Evolutionary conservation across 1,140 invertebrate genomes (phyloP), one percentile per base, ranked within the genome.

Genomic region (Drosophila serrata): DNA sequence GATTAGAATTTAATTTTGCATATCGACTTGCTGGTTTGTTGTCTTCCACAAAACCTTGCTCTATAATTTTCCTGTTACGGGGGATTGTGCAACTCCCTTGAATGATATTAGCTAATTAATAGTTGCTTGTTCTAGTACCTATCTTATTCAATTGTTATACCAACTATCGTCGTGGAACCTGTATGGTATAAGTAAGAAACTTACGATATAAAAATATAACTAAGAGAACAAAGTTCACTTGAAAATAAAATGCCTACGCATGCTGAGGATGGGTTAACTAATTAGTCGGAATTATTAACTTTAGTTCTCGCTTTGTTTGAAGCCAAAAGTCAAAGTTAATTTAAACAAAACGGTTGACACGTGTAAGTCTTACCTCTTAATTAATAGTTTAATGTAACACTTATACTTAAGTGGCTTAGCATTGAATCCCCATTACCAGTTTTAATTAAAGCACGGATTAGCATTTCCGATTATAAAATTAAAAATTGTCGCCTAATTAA

Each of bases 221-320:
- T n/a, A 4, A 46, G 15, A 6, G 45, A 6, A 1, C 29, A 67
- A 67, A 33, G 64, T 48, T 11, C 62, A 33, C n/a, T 49, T 64
- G 6, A 24, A 48, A 46, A 63, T 11, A 33, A 33, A 48, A 48
- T 64, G 64, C 33, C 22, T 17, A 29, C 33, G 35, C 43, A 63
- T 31, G 64, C 17, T 67, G 59, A 64, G 63, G 17, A 67, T 64
- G 42, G 43, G 22, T 19, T 65, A 9, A 24, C 17, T 29, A 19
- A 40, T 68, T 48, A 40, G n/a, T 19, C 22, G 31, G 29, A 31
- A 48, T 39, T 9, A 13, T 17, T 39, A 31, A 8, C 17, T 46
- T 29, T 29, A 22, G n/a, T 35, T 61, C 13, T 22, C 15, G 57
- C 2, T 45, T 31, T 35, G 22, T n/a, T 22, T 31, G 12, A n/a